These are phyloP conservation scores for Hofmannophila pseudospretella DNA, from an alignment of 2,888 invertebrate species.

Conservation along the genomic window DNA sequence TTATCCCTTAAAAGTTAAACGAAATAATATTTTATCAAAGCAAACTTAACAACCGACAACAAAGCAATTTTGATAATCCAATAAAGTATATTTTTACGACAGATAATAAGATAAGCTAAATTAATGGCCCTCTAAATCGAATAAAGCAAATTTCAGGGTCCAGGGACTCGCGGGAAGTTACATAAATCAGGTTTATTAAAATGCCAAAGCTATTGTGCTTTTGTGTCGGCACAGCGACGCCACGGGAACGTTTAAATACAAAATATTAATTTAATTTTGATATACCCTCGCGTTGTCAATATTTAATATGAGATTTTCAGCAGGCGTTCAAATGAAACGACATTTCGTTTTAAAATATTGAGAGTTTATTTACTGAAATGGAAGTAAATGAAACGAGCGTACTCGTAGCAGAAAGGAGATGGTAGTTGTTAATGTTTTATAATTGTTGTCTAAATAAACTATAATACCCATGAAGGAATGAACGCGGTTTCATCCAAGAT, in stretches of 20 bases:
- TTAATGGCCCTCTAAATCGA: not conserved
- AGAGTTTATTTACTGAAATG: not conserved
- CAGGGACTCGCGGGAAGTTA: not conserved
- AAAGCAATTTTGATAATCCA: no score
- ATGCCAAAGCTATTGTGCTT: not conserved
- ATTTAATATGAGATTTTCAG: not conserved
- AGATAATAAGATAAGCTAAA: not conserved
- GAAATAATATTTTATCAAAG: no score
- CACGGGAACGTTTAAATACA: not conserved
- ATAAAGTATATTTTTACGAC: no score
- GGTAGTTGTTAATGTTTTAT: no score
- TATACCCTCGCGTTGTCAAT: not conserved
- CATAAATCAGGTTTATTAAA: conserved; percentile 2
- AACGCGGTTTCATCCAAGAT: no score
- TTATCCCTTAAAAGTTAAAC: no score
- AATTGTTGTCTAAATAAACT: no score
- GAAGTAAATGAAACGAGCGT: no score
- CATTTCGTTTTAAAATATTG: not conserved
- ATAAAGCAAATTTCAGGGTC: not conserved
- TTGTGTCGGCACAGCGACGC: not conserved
- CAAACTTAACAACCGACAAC: no score
- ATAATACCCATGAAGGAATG: no score
- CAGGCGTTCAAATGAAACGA: no score
- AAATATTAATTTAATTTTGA: conserved; percentile 1
- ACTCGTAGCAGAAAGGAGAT: no score